Percentiles rank a stretch among this genome's conserved stretches.
phyloP scores from a whole-genome alignment of 1,140 invertebrate species.

The Thaumetopoea pityocampa region DNA sequence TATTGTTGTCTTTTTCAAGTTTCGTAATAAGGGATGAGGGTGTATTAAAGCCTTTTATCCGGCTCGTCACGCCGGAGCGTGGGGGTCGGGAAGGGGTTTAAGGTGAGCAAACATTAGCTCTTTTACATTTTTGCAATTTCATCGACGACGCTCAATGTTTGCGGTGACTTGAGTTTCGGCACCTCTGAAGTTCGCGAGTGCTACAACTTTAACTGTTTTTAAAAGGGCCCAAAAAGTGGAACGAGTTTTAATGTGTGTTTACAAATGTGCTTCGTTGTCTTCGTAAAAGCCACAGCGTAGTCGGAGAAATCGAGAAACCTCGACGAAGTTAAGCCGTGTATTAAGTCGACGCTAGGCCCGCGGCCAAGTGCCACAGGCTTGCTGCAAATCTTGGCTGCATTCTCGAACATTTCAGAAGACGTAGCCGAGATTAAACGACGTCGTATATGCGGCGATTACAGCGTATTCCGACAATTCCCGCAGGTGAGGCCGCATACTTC shows the following conservation, averaged over 20 bases:
- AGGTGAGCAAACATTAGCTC: constrained; percentile 75
- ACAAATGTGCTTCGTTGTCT: constrained; percentile 23
- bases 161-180: constrained; percentile 39
- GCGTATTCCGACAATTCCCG: constrained; percentile 49
- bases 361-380: constrained; percentile 65
- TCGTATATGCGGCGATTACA: constrained; percentile 70
- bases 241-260: constrained; percentile 52
- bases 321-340: constrained; percentile 44
- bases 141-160: constrained; percentile 64
- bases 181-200: constrained; percentile 39
- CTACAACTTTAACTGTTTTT: constrained; percentile 51
- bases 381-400: constrained; percentile 69
- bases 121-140: constrained; percentile 76
- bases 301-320: constrained; percentile 33
- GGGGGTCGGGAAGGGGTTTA: constrained; percentile 73
- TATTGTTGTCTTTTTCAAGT: constrained; percentile 76
- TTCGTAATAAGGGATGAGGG: constrained; percentile 75
- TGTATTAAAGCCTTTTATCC: constrained; percentile 76
- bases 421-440: constrained; percentile 67
- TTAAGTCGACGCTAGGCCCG: constrained; percentile 57
- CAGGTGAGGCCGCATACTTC: constrained; percentile 70
- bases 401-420: constrained; percentile 70
- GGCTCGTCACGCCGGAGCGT: constrained; percentile 68
- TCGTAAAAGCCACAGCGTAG: constrained; percentile 23
- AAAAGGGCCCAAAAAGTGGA: constrained; percentile 52